These are phyloP conservation scores for Zele albiditarsus DNA, from an alignment of 2,888 invertebrate genomes.

Conservation along the genomic window DNA sequence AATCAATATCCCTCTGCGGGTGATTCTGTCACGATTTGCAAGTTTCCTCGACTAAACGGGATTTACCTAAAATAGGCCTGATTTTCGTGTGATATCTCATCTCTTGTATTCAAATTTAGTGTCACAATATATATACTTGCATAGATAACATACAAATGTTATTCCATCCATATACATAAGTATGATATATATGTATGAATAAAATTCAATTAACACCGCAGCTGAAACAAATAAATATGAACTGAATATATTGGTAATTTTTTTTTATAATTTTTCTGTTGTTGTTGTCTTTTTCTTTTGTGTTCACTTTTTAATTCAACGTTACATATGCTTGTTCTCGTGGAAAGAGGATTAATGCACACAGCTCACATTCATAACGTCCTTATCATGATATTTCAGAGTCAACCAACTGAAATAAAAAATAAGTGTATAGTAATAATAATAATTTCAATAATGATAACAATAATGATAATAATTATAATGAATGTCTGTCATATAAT, in stretches of 20 bases:
- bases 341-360: conserved; percentile 7
- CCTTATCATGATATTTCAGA: conserved; percentile 34
- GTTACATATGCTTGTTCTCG: conserved; percentile 1
- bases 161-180: not conserved
- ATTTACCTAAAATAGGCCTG: not conserved
- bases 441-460: not conserved
- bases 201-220: not conserved
- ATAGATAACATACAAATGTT: not conserved
- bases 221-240: not conserved
- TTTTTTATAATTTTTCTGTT: not conserved
- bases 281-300: not conserved
- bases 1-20: conserved; percentile 17
- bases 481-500: not conserved
- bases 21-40: not conserved
- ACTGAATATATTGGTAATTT: not conserved
- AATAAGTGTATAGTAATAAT: conserved; percentile 6
- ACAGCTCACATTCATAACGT: conserved; percentile 17
- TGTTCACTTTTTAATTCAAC: conserved; percentile 1
- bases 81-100: not conserved
- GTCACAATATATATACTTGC: not conserved
- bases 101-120: not conserved
- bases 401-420: conserved; percentile 12
- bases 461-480: conserved; percentile 10
- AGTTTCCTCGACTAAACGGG: not conserved
- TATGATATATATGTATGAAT: not conserved